Base-by-base conservation (phyloP, 2,113 vertebrate genomes). In the Triplophysa siluroides region DNA sequence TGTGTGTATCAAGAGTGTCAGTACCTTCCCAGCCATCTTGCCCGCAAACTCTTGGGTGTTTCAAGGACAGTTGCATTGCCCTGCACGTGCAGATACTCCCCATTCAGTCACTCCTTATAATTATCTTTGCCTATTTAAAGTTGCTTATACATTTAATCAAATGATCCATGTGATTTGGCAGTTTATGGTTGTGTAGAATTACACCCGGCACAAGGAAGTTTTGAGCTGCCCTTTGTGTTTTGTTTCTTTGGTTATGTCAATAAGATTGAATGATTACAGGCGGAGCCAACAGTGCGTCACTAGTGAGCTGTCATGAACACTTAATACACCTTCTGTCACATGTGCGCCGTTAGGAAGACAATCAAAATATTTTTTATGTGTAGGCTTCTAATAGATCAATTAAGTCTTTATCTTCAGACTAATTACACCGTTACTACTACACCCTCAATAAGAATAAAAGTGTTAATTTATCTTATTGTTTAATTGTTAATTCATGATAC, bases 151-250 rank as follows among this genome's bases (percentile, higher is more conserved):
- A 33, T 76, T 52, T 52, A n/a, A 33, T 60, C 4, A 52, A 14
- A 61, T 74, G 41, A 14, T 76, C 60, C n/a, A n/a, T 76, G 58
- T 50, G 21, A 62, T 64, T 47, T 45, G 19, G 70, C 45, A 64
- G 60, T 43, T 80, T 52, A 26, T 83, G 14, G 24, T 23, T 9
- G 64, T 68, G 54, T 83, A 47, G 24, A 29, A 16, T 73, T 83
- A 66, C 82, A 76, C 23, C 52, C 23, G 38, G 24, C 54, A 47
- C 13, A 58, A 60, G n/a, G 64, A 47, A 60, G 72, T 38, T 65
- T 67, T 33, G 21, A 54, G 26, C 24, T 3, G 26, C 56, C n/a
- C 24, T 62, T 80, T 70, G 56, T 70, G 16, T 61, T 79, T 60
- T 63, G 73, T 29, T 18, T 63, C 62, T 29, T 4, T 29, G 19